Percentiles rank a stretch among this genome's conserved stretches.
Evolutionary conservation across 2,888 invertebrate genomes (phyloP).

Genomic region (Deilephila elpenor): DNA sequence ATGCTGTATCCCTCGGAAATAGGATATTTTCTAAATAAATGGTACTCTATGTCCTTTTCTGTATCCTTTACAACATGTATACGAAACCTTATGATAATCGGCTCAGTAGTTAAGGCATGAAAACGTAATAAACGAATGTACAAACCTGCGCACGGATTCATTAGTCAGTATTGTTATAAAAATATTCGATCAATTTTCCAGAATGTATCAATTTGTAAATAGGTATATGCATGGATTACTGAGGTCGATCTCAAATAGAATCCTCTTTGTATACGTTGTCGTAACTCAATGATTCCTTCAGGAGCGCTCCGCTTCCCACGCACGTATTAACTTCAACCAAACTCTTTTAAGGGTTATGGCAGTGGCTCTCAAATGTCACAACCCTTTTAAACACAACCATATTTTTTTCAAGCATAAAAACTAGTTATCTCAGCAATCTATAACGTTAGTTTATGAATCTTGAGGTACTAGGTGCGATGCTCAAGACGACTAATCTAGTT

Average conservation of each 20-base stretch:
- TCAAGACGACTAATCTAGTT: too few species aligned
- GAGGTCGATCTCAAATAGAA: background rate
- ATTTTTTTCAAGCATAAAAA: too few species aligned
- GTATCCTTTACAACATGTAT: too few species aligned
- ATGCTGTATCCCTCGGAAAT: too few species aligned
- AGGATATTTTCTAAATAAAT: too few species aligned
- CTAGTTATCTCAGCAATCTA: too few species aligned
- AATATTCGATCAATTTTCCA: background rate
- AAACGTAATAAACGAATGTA: too few species aligned
- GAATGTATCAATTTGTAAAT: background rate
- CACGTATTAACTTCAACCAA: conserved; percentile 1
- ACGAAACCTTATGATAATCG: too few species aligned
- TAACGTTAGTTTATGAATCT: too few species aligned
- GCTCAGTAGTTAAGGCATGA: too few species aligned
- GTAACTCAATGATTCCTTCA: conserved; percentile 11
- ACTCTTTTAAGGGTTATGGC: background rate
- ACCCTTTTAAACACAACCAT: background rate
- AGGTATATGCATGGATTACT: background rate
- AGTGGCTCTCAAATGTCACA: background rate
- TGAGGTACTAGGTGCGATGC: too few species aligned
- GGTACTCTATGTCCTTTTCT: too few species aligned
- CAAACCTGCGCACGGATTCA: background rate
- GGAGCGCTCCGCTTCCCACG: background rate
- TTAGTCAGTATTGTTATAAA: background rate
- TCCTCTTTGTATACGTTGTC: background rate